Evolutionary conservation across 2,113 vertebrate genomes (phyloP).

Genomic region (Clupea harengus): DNA sequence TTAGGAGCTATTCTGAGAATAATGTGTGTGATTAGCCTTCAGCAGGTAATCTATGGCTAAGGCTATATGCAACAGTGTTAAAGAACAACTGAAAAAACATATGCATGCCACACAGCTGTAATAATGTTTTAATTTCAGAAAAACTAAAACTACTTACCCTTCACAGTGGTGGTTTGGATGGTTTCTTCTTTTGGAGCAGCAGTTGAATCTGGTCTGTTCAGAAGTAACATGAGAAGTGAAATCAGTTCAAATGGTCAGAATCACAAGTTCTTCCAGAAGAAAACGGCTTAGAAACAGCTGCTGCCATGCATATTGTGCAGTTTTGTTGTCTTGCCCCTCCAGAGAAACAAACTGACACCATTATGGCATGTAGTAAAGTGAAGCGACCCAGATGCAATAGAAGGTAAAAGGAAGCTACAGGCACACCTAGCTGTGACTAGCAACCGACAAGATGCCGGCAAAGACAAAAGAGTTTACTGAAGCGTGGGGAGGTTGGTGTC

Average conservation of each 20-base stretch:
- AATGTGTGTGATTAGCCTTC: conserved; percentile 39
- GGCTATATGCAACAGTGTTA: neutral
- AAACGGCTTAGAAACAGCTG: neutral
- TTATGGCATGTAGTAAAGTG: neutral
- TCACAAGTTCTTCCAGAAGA: neutral
- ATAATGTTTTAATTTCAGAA: neutral
- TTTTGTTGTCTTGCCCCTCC: neutral
- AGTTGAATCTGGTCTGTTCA: conserved; percentile 43
- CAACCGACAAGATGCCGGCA: neutral
- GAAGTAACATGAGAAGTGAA: neutral
- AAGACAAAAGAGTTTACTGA: too few species aligned
- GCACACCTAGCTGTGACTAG: neutral
- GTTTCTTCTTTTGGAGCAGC: conserved; percentile 24
- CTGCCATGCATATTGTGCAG: neutral
- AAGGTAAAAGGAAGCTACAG: neutral
- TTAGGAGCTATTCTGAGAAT: conserved; percentile 66
- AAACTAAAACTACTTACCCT: conserved; percentile 38
- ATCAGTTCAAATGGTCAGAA: neutral
- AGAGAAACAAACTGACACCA: conserved; percentile 1
- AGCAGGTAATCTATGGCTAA: conserved; percentile 12
- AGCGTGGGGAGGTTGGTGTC: neutral
- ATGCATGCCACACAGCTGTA: neutral
- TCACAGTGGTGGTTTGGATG: conserved; percentile 15
- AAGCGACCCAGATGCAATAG: neutral
- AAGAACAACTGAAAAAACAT: neutral